Base-by-base conservation (phyloP, 2,888 invertebrate genomes). In the Carterocephalus palaemon region DNA sequence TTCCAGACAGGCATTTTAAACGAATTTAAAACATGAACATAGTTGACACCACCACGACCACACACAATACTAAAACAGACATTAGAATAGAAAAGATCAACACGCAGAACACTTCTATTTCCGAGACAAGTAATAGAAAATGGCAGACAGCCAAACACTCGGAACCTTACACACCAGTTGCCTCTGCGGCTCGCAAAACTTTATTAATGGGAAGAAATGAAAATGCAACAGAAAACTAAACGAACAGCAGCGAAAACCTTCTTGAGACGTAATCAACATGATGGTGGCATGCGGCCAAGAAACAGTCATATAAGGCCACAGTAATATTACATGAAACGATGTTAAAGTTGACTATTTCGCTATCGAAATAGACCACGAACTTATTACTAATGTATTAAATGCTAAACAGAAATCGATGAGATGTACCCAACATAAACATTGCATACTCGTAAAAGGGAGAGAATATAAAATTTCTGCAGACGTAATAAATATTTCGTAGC, bases 81-180 rank as follows among this genome's bases (percentile, higher is more conserved):
- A 40, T 31, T 6, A 3, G 15, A 40, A 16, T 7, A 2, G 7
- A 24, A 19, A 41, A 17, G 31, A 22, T 19, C 12, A 41, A 3
- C 22, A 19, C n/a, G 19, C 17, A 4, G 7, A 23, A 7, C 1
- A 29, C 9, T 42, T 13, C 42, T 43, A 43, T 37, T 31, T 34
- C 28, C n/a, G 22, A 43, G 43, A 17, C 7, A 39, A 16, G 9
- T 10, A 23, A 23, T 29, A 36, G 23, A 24, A 26, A 26, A 17
- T 43, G 43, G 36, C 43, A 43, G 17, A 16, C 31, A 5, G 23
- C 43, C 43, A 43, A 43, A 31, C 12, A 16, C 4, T 36, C 10
- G 7, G 28, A 41, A 33, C 26, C 33, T 28, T 19, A 43, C 29
- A 42, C 42, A 36, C 42, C 20, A 32, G 43, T 10, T 43, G 43